phyloP scores from a whole-genome alignment of 1,140 invertebrate genomes.

The Propsilocerus akamusi region DNA sequence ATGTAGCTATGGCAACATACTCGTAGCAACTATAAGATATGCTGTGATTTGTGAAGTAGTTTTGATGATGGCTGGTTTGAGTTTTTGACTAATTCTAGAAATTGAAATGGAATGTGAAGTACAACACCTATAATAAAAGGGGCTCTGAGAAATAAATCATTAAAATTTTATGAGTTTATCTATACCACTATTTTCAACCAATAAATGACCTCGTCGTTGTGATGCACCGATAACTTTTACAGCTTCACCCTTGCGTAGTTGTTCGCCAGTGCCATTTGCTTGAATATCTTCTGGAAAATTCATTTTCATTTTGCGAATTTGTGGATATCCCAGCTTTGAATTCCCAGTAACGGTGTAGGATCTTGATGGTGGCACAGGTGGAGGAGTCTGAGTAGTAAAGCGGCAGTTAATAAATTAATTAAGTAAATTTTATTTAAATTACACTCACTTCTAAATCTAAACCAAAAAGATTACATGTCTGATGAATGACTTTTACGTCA shows the following conservation, averaged over 20 bases:
- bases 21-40: too few relatives aligned
- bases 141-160: neutral
- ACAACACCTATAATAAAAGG: neutral
- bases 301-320: slow-evolving; percentile 77
- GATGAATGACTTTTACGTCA: slow-evolving; percentile 69
- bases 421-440: neutral
- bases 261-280: slow-evolving; percentile 26
- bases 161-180: slow-evolving; percentile 18
- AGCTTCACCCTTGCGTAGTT: slow-evolving; percentile 56
- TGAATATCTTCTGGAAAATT: slow-evolving; percentile 48
- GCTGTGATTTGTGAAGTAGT: too few relatives aligned
- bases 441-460: slow-evolving; percentile 53
- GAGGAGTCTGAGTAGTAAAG: slow-evolving; percentile 47
- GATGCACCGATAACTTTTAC: slow-evolving; percentile 70
- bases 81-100: slow-evolving; percentile 40
- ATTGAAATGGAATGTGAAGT: slow-evolving; percentile 73
- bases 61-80: neutral
- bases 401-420: slow-evolving; percentile 1
- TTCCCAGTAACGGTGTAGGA: slow-evolving; percentile 80
- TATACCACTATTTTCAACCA: slow-evolving; percentile 64
- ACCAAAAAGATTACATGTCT: slow-evolving; percentile 77
- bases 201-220: slow-evolving; percentile 53
- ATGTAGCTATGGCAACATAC: too few relatives aligned
- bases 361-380: slow-evolving; percentile 72
- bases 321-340: slow-evolving; percentile 83